Base-by-base conservation (phyloP, 2,888 invertebrate genomes). In the Cancer borealis region DNA sequence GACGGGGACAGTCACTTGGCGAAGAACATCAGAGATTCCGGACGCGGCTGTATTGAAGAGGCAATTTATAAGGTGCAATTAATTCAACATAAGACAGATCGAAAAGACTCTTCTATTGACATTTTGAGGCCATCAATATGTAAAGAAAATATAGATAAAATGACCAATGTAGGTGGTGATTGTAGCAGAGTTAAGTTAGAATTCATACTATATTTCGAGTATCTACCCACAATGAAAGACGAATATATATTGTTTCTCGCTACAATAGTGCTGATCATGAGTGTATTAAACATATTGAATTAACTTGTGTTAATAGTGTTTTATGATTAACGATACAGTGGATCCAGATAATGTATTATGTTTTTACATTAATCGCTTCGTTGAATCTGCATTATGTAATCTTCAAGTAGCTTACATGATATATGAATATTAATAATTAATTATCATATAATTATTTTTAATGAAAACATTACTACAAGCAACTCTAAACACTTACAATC, bases 401-500 rank as follows among this genome's bases (percentile, higher is more conserved):
- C 14, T 17, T 60, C 60, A 60, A 17, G 3, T 39, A 39, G 12
- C 26, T 84, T 0, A 26, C 12, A 26, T 30, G n/a, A n/a, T n/a
- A n/a, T n/a, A n/a, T n/a, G n/a, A n/a, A n/a, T n/a, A n/a, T 84
- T 26, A n/a, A 39, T 21, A 12, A 26, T 39, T 39, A 14, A 12
- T 30, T 84, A 6, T 84, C 30, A 46, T 46, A 30, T n/a, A 8
- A 47, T 8, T 90, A 3, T 46, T 21, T 1, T 26, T 47, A 6
- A 46, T 46, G 49, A 49, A 49, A 49, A 17, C 1, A 60, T 60
- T 60, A 46, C 21, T 54, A 3, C 26, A 39, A 54, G 54, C 3
- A 8, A 4, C 54, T 21, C 8, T n/a, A 30, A 60, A n/a, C 14
- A 91, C 90, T 94, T 66, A 94, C 94, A 21, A 26, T 92, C 96